Conservation (phyloP, 1,140 invertebrate genomes). For the Drosophila erecta region DNA sequence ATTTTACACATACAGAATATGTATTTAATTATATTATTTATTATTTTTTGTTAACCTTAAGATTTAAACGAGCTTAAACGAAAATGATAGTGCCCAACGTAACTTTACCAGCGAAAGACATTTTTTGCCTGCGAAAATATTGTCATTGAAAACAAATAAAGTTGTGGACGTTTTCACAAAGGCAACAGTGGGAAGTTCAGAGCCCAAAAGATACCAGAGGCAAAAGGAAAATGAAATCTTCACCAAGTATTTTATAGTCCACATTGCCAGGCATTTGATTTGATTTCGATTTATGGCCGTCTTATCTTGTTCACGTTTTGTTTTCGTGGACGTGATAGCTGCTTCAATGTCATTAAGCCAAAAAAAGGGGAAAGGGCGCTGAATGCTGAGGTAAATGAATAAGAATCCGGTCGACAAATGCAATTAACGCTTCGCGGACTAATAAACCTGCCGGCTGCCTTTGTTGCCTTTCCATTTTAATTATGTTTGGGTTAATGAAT, state of each 20-base stretch:
- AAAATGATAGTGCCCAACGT: background rate
- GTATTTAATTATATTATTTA: too few species aligned
- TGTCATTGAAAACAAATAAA: slow-evolving; percentile 83
- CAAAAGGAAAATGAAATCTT: slow-evolving; percentile 24
- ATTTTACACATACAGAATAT: too few species aligned
- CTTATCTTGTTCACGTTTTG: slow-evolving; percentile 31
- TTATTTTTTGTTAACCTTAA: too few species aligned
- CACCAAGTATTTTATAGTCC: slow-evolving; percentile 68
- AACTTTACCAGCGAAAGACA: slow-evolving; percentile 16
- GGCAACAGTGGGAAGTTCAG: slow-evolving; percentile 18
- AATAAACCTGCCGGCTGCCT: slow-evolving; percentile 41
- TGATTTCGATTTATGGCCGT: slow-evolving; percentile 73
- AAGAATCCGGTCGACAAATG: slow-evolving; percentile 29
- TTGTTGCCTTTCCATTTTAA: slow-evolving; percentile 57
- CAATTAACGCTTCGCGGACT: slow-evolving; percentile 54
- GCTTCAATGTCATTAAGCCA: slow-evolving; percentile 3
- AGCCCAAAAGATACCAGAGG: slow-evolving; percentile 4
- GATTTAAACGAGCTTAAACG: background rate
- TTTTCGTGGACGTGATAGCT: slow-evolving; percentile 28
- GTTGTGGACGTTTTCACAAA: slow-evolving; percentile 81
- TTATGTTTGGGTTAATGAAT: slow-evolving; percentile 64
- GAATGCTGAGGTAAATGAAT: background rate
- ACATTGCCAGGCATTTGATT: slow-evolving; percentile 69
- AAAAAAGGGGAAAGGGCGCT: background rate
- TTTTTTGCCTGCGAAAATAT: slow-evolving; percentile 65